phyloP scores from a whole-genome alignment of 2,113 vertebrate species.

The cat (Felis catus) region F.catus_Fca126_mat1.0 CM031417.1:40841501-40842000 shows the following conservation, averaged over 20 bases:
- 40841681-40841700: slow-evolving; percentile 88
- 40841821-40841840: slow-evolving; percentile 87
- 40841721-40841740: slow-evolving; percentile 80
- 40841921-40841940: slow-evolving; percentile 67
- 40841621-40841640: slow-evolving; percentile 88
- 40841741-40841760: slow-evolving; percentile 86
- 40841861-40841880: slow-evolving; percentile 86
- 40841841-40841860: slow-evolving; percentile 86
- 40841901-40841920: slow-evolving; percentile 90
- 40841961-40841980: background rate
- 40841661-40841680: slow-evolving; percentile 90
- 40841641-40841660: slow-evolving; percentile 93
- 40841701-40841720: slow-evolving; percentile 82
- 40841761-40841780: slow-evolving; percentile 84
- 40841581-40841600: slow-evolving; percentile 84
- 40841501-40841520: slow-evolving; percentile 77
- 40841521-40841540: slow-evolving; percentile 81
- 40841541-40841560: slow-evolving; percentile 50
- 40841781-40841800: slow-evolving; percentile 83
- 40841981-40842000: background rate
- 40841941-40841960: slow-evolving; percentile 20
- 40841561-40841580: slow-evolving; percentile 84
- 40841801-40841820: slow-evolving; percentile 86
- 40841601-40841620: slow-evolving; percentile 85
- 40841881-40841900: slow-evolving; percentile 96